Conservation (phyloP, 2,113 vertebrate genomes). For the Phylloscopus whistleri region DNA sequence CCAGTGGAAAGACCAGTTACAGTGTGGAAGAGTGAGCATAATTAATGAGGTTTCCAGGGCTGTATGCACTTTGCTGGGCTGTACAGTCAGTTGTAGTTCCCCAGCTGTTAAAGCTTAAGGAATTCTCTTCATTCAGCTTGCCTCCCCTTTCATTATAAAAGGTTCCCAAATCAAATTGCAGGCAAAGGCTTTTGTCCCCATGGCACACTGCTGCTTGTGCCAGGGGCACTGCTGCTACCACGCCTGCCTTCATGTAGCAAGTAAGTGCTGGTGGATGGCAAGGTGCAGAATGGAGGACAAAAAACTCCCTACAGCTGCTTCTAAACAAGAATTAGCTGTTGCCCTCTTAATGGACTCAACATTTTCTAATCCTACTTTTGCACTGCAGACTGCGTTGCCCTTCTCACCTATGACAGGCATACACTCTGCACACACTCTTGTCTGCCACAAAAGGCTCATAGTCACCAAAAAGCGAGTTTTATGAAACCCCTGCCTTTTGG, state of each 20-base stretch:
- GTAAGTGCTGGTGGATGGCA: neutral
- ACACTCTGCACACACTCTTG: accelerated
- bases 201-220: neutral
- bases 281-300: accelerated
- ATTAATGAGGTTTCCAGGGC: neutral
- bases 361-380: neutral
- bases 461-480: accelerated
- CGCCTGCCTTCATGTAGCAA: neutral
- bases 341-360: neutral
- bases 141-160: neutral
- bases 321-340: neutral
- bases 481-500: neutral
- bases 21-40: neutral
- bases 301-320: neutral
- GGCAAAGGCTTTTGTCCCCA: neutral
- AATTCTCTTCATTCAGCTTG: neutral
- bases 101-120: neutral
- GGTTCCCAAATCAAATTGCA: neutral
- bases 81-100: neutral
- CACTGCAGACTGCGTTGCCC: neutral
- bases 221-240: neutral
- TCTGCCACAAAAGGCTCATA: accelerated
- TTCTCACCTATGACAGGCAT: neutral
- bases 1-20: neutral
- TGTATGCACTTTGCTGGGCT: neutral